Base-by-base conservation (phyloP, 2,888 invertebrate genomes). In the Pandemis heparana region DNA sequence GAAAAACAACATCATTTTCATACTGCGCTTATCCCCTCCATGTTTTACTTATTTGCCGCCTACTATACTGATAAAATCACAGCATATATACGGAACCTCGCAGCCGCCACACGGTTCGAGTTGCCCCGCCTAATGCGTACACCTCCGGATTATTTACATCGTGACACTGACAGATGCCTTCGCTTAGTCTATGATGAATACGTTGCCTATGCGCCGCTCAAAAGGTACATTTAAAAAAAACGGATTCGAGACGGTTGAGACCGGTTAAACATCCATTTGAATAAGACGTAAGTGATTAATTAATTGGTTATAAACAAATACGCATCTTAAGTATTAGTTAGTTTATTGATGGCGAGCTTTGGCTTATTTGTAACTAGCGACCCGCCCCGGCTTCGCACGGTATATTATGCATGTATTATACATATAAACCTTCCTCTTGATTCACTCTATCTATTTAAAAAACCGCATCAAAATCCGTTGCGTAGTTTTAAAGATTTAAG, bases 101-200 rank as follows among this genome's bases (percentile, higher is more conserved):
- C 5, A 48, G 38, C 32, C 38, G 1, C 32, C 5, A 5, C 16
- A 1, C 5, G 10, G 12, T 18, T 12, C 38, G 10, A 39, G n/a
- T 1, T 4, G 9, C 46, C 14, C 46, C 63, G 18, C 46, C 48
- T 53, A 39, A 48, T 39, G 61, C 46, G 63, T 46, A 18, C 14
- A 64, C 7, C 51, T n/a, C 18, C 41, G 51, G 65, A 65, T 65
- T 67, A 67, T 67, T 67, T 67, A 64, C 64, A 48, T 39, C 23
- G 23, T 10, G 66, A 67, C 66, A 67, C 41, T 67, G 66, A 67
- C 66, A 51, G 66, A 67, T 67, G 66, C 41, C 16, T 43, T 56
- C 66, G 41, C 56, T 67, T 67, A 56, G 56, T 56, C 56, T 67
- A 67, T 67, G 66, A 67, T 67, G 66, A 67, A 67, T 67, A 56